Base-by-base conservation (phyloP, 2,797 vertebrate genomes). In the Ceyx erithaca region DNA sequence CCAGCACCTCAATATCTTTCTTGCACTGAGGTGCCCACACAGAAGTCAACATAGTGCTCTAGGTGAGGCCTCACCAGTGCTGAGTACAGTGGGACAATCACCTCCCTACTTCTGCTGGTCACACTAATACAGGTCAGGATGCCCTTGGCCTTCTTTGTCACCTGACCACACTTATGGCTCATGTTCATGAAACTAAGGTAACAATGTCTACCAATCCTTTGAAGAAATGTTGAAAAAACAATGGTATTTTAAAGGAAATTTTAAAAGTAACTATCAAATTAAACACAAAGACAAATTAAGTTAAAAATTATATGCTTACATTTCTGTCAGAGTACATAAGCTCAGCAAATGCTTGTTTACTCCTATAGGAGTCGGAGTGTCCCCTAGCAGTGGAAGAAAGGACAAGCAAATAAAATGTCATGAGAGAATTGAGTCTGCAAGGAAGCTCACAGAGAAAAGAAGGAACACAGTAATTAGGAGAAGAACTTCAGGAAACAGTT, bases 401-500 rank as follows among this genome's bases (percentile, higher is more conserved):
- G 68, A 81, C 62, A 91, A 87, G 49, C 61, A 82, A 85, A 81
- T 63, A 69, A 92, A 89, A 89, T 75, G 25, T 41, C 62, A 58
- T 45, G 51, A 85, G 77, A 92, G 67, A 85, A 83, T 0, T 62
- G 59, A 23, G 54, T 58, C 76, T 90, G 51, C 40, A 66, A 85
- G 43, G 46, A 89, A 80, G 30, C 58, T 87, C n/a, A 31, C 40
- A 48, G 76, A 93, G 46, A 81, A 84, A 78, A 58, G 33, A 80
- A 90, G 55, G 52, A 75, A 59, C 41, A 23, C 18, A 49, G 67
- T 87, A 95, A 96, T 94, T 94, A 82, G 79, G 41, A 91, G 66
- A 64, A 90, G 54, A 80, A 90, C 41, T 86, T 79, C 75, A n/a
- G 80, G 82, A 93, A 91, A 87, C 54, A 52, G 87, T 93, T 94